Base-by-base conservation (phyloP, 2,888 invertebrate species). In the Agonopterix arenella region DNA sequence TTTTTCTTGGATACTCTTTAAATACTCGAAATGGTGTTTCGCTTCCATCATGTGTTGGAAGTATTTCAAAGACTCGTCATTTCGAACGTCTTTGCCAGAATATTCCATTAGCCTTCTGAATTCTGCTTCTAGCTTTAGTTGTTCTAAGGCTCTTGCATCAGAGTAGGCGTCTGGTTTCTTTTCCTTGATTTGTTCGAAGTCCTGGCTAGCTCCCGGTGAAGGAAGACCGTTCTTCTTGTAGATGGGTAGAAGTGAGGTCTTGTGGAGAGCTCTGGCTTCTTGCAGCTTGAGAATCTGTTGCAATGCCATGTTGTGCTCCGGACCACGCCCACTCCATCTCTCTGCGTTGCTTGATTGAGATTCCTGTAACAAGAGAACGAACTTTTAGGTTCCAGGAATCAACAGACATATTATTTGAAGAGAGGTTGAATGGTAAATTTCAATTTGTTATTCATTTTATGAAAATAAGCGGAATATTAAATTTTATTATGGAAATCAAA, bases 201-300 rank as follows among this genome's bases (percentile, higher is more conserved):
- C 76, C 40, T 90, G 74, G 85, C 86, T 77, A 85, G 90, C 68
- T 83, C 90, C 70, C 73, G 93, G 58, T 76, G 91, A 76, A 67
- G 92, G 76, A 52, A 84, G 64, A 54, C 84, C 78, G 65, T 84
- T 80, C 68, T 86, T 80, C 67, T 84, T 83, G 79, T 86, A 83
- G 57, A 89, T 72, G 2, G 86, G 84, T 45, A 91, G 65, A 76
- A 89, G 72, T 75, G 91, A 80, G 76, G 90, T 83, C 89, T 93
- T 85, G 75, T 88, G 84, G 10, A 85, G 73, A 64, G 95, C 94
- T 78, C 96, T 93, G 55, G 97, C 97, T 90, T 96, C 96, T 70
- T 95, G 95, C 70, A 97, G 95, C 68, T 96, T 92, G 68, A 97
- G 93, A 80, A 97, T 97, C 88, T 97, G 97, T 80, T 97, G 96